Evolutionary conservation across 2,797 vertebrate species (phyloP), one percentile per base, ranked within the genome.

Genomic region (Sebastes trivittatus): DNA sequence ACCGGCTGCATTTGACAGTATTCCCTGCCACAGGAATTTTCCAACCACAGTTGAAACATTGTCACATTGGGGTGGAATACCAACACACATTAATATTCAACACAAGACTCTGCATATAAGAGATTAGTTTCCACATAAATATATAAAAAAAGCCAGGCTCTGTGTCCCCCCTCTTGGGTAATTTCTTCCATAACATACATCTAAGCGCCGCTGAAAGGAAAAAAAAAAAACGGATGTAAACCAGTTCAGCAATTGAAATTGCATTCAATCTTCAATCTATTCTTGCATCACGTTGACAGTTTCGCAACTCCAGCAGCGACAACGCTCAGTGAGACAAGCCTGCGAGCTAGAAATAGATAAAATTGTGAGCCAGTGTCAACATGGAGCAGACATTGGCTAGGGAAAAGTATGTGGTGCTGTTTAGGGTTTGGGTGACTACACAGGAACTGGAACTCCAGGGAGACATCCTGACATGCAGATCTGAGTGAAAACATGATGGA

Each of bases 281-380:
- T 83, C 83, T 90, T 92, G 92, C 85, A 82, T 92, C 88, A 89
- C 82, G 84, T 87, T 93, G 92, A 93, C 89, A 93, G 88, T 85
- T 84, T 87, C 80, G 72, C 77, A 87, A 80, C 84, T 89, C 82
- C 75, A 75, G 78, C 76, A 76, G 80, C 76, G 81, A 91, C 84
- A 85, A 72, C 32, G 52, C 79, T 82, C 77, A 68, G 82, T 10
- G 71, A 92, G 89, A 94, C 88, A 73, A 93, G 89, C 81, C 90
- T 86, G 81, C 72, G 1, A 87, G 91, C 78, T 82, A 81, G 82
- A 92, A 92, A 92, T 86, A 92, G 90, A 94, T 87, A 55, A 88
- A 49, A 89, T 83, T 64, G 82, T 84, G 82, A 93, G 86, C 85
- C 83, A 75, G 86, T 82, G 88, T 90, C 87, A 91, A 88, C 85